Base-by-base conservation (phyloP, 2,113 vertebrate species). In the Gallinago paraguaiae region DNA sequence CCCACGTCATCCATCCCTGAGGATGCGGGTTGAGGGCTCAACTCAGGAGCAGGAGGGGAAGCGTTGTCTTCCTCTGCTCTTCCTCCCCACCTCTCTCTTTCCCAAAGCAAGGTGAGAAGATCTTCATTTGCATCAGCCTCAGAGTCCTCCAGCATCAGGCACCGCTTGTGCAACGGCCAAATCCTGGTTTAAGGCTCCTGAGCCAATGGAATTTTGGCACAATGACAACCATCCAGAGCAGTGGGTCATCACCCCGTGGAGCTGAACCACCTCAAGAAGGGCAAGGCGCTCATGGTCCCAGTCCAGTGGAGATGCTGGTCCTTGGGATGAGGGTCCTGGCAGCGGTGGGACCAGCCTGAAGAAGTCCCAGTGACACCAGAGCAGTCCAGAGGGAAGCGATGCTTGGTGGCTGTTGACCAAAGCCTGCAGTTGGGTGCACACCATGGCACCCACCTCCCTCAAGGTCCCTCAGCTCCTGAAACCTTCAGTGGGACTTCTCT, bases 121-220 rank as follows among this genome's bases (percentile, higher is more conserved):
- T 19, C 39, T 54, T 45, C 61, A 9, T 53, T 39, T 50, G 25
- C 65, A 37, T 56, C 41, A 61, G 10, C 33, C 24, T 48, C 53
- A 13, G 13, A 1, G 1, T 28, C 11, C 28, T 39, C 23, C 39
- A 1, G 1, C 1, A 1, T 17, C 0, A 2, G 46, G 37, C 27
- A 53, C 9, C 1, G 0, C 53, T 8, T 6, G 22, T 2, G 0
- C 0, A 1, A 15, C 8, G 57, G 25, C 41, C 20, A 1, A 27
- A 63, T 48, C 48, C 80, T 25, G 27, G 23, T 45, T 33, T 20
- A 20, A 57, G 35, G 51, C 12, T 64, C 39, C 33, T 10, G 48
- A 23, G 48, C 48, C 48, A 48, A 22, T 10, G 11, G 46, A 48
- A 48, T 23, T 48, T 48, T 48, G 43, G 35, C 61, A 20, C 53